Base-by-base conservation (phyloP, 2,888 invertebrate genomes). In the Camptogramma bilineatum region DNA sequence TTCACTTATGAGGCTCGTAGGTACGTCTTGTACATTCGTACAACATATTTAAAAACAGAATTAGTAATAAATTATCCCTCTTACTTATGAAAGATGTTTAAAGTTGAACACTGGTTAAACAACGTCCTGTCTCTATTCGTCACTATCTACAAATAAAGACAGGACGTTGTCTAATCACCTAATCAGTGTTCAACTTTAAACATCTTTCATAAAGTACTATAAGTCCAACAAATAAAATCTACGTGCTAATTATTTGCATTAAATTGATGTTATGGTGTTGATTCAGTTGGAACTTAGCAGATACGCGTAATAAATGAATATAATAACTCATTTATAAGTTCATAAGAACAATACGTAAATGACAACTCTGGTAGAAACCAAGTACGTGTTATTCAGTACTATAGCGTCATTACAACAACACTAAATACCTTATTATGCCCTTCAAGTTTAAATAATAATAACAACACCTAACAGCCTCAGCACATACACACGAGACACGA, bases 271-370 rank as follows among this genome's bases (percentile, higher is more conserved):
- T 4, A 39, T n/a, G 7, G 28, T 54, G 46, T 52, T 57, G 34
- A 42, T 56, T 44, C 34, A 62, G 62, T 28, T 42, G 57, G 18
- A 31, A 46, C 10, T 7, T 18, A 24, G 31, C 46, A 16, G 17
- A 10, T 16, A 60, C 34, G 13, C 3, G 34, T 55, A 50, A 56
- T 48, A 21, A 48, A 50, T 56, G 34, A 50, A 48, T 16, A 31
- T 39, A 48, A 18, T 48, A 18, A 13, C 10, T 18, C 34, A 39
- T 10, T 34, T 10, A 10, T 24, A 24, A 24, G 5, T 24, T 24
- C 24, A 4, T 24, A 24, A 24, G 10, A 34, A 39, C 34, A 39
- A 39, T 39, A 39, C 13, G 13, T 39, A 39, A 13, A 13, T 13
- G 0, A 2, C 10, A 13, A 39, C 13, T 39, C 9, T 39, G 34